Evolutionary conservation across 2,888 invertebrate genomes (phyloP), one percentile per base, ranked within the genome.

Genomic region (Polylopha cassiicola): DNA sequence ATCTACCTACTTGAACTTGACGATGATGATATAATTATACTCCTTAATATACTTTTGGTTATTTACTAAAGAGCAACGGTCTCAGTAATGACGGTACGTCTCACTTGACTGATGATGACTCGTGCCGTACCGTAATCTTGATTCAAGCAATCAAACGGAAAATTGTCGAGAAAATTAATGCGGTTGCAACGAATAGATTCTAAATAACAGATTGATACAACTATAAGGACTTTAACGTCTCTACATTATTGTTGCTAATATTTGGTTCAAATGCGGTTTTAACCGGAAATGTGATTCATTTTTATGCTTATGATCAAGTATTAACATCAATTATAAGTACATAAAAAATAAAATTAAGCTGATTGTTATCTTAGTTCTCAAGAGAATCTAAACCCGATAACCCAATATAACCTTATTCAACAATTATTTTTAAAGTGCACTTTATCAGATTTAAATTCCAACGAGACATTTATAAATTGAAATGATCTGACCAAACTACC

Each of bases 101-200:
- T 50, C 64, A 60, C 67, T 72, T 69, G 64, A 75, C 24, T 57
- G 48, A 49, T 17, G 47, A 47, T 58, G 69, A 67, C 79, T 75
- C 76, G 81, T 81, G 79, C 77, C 65, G 65, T 82, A 80, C 73
- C 65, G 48, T 50, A 41, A 39, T 42, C 32, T 63, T 65, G 60
- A 50, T 65, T 64, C 60, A 58, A 50, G 57, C 77, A 81, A 63
- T 75, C 62, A 64, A 65, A 77, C 67, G 75, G 81, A 82, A 84
- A 81, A 73, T 72, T 64, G 50, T 48, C 54, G 46, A 48, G 58
- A 56, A 64, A 60, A 78, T 77, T 62, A 65, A 63, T 79, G 80
- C 65, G 79, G 77, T 79, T 55, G n/a, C n/a, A n/a, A n/a, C n/a
- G n/a, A n/a, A n/a, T n/a, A n/a, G n/a, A n/a, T n/a, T n/a, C n/a